Base-by-base conservation (phyloP, 1,140 invertebrate genomes). In the Pinna nobilis region DNA sequence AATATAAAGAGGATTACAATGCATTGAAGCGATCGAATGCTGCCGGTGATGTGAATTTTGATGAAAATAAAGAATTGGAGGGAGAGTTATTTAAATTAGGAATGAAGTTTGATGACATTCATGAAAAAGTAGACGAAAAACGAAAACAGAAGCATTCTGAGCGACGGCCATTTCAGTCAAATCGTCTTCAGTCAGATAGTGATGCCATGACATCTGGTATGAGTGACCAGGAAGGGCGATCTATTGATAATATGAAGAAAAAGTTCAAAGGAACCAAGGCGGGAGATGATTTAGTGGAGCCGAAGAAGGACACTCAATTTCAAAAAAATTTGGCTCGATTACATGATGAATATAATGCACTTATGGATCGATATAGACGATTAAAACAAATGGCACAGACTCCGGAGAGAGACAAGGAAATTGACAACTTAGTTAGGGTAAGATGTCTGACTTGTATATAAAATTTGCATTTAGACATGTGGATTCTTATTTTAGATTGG, bases 31-130 rank as follows among this genome's bases (percentile, higher is more conserved):
- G 84, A 35, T 81, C 82, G 9, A 76, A 61, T 9, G 68, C 79
- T 20, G 53, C 71, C 9, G 72, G 71, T 11, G 76, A 83, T 44
- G 69, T 68, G 0, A 79, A 82, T 39, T 88, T 88, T 80, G 86
- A 88, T 71, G 66, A 80, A 4, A 79, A 83, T 47, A 88, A 88
- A 59, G 83, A 86, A 64, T 41, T 87, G 9, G 84, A 86, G 51
- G 86, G 87, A 33, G 81, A 87, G 72, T 70, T 88, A 20, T 88
- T 87, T 66, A 78, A 82, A 57, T 70, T 88, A 13, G 84, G 86
- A 9, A 87, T 88, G 87, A 84, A 81, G 55, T 83, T 88, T 74
- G 87, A 88, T 74, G 84, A 85, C 66, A 78, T 88, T 67, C 84
- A 87, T 61, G 84, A 85, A 57, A 78, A 75, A 68, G 82, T 87